phyloP scores from a whole-genome alignment of 1,140 invertebrate species.

The Steinernema khuongi region DNA sequence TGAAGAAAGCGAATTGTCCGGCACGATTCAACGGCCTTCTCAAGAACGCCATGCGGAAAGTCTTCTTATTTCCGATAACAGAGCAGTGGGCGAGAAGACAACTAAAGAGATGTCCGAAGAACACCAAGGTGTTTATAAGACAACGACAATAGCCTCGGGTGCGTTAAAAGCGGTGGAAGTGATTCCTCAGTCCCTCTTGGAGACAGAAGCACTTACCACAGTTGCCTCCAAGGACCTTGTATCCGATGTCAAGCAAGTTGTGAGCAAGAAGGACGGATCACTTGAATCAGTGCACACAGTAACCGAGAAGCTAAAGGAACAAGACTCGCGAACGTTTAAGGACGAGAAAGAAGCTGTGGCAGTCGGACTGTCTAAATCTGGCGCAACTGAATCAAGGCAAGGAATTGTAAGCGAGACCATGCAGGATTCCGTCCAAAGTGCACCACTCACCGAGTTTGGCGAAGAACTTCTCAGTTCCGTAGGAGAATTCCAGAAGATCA shows the following conservation, averaged over 20 bases:
- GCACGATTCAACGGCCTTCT: no score
- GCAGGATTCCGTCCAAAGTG: not conserved
- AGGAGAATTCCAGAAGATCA: not conserved
- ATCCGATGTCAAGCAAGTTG: slow-evolving; percentile 1
- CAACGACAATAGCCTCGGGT: not conserved
- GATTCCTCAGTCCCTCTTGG: not conserved
- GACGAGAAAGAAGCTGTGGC: not conserved
- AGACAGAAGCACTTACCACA: not conserved
- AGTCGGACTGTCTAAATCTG: not conserved
- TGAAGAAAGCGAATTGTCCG: no score
- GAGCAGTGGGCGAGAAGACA: not conserved
- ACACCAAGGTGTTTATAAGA: not conserved
- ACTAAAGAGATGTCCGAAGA: not conserved
- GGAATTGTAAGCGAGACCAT: not conserved
- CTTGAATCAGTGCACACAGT: not conserved
- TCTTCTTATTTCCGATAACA: no score
- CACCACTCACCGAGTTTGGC: not conserved
- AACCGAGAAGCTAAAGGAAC: not conserved
- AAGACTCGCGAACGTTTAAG: not conserved
- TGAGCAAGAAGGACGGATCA: slow-evolving; percentile 8
- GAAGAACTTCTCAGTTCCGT: not conserved
- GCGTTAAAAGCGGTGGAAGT: not conserved
- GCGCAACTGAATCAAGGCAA: not conserved
- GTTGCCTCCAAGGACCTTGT: slow-evolving; percentile 11
- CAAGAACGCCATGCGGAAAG: no score